Evolutionary conservation across 2,113 vertebrate species (phyloP).

Genomic region (Microcebus murinus): DNA sequence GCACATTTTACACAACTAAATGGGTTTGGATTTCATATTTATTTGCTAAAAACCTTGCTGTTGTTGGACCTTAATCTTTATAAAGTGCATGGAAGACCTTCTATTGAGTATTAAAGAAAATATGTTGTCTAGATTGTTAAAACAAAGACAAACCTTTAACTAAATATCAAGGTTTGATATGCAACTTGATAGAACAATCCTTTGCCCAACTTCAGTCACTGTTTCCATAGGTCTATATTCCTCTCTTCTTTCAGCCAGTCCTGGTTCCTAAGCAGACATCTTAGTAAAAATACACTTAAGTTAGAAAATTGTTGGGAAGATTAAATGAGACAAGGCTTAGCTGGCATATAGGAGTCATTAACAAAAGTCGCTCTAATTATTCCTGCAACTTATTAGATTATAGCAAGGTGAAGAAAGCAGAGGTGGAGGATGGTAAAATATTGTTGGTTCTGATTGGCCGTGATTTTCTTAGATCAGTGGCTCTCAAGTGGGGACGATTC

Average conservation of each 20-base stretch:
- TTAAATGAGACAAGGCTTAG: not conserved
- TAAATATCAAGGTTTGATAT: not conserved
- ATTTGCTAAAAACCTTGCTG: not conserved
- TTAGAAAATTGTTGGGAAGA: not conserved
- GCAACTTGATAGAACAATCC: not conserved
- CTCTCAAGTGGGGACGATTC: not conserved
- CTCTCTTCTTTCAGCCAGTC: not conserved
- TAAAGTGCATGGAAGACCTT: not conserved
- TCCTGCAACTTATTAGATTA: not conserved
- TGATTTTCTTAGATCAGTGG: not conserved
- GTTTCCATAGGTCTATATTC: not conserved
- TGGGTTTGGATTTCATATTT: not conserved
- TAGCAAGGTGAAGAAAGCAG: not conserved
- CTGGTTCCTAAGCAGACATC: not conserved
- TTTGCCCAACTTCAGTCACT: not conserved
- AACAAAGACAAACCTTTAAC: not conserved
- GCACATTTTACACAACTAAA: not conserved
- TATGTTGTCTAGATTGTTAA: not conserved
- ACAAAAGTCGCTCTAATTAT: not conserved
- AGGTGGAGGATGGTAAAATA: not conserved
- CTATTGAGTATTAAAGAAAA: not conserved
- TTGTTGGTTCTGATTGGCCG: not conserved
- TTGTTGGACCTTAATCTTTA: not conserved
- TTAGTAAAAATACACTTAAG: not conserved
- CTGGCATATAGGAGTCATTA: not conserved